Evolutionary conservation across 2,888 invertebrate genomes (phyloP), one percentile per base, ranked within the genome.

Genomic region (Dexiosoma caninum): DNA sequence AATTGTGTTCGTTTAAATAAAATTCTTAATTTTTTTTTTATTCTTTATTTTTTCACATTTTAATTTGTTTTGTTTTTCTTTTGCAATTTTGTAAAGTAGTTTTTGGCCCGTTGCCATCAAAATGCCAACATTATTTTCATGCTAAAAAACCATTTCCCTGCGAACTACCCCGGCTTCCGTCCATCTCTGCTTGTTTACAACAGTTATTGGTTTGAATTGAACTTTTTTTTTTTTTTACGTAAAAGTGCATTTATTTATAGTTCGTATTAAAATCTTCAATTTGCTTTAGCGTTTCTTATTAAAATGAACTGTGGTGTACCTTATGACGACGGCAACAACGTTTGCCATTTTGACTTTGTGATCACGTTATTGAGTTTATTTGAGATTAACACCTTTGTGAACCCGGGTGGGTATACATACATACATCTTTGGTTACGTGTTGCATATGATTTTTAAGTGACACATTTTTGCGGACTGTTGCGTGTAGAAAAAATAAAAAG

Each of bases 31-130:
- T 23, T 19, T 62, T 32, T 9, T 37, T 59, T 12, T 44, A 12
- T 49, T 23, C 16, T 5, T 23, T 59, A 46, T 30, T 67, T 42
- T 44, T n/a, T 62, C 12, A 3, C 14, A 71, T 40, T 72, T 53
- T 72, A 12, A 53, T 32, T 53, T 72, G 42, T 55, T 51, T 10
- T n/a, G n/a, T n/a, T n/a, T 67, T 69, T 44, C 32, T 62, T 53
- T 70, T 40, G 69, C 60, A 77, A 77, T 77, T 70, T 77, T 55
- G 44, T 57, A 55, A 77, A 77, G 62, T 77, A 77, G 70, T 77
- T 64, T 77, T 64, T 77, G 77, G 77, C 77, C 46, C 14, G 27
- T 27, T 62, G 62, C 77, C 77, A 77, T 49, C 23, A 46, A 49
- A 69, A 69, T 76, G 69, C 69, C 64, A 64, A 70, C 69, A 62